Conservation (phyloP, 2,797 vertebrate genomes). For the Euphonia xanthogaster region DNA sequence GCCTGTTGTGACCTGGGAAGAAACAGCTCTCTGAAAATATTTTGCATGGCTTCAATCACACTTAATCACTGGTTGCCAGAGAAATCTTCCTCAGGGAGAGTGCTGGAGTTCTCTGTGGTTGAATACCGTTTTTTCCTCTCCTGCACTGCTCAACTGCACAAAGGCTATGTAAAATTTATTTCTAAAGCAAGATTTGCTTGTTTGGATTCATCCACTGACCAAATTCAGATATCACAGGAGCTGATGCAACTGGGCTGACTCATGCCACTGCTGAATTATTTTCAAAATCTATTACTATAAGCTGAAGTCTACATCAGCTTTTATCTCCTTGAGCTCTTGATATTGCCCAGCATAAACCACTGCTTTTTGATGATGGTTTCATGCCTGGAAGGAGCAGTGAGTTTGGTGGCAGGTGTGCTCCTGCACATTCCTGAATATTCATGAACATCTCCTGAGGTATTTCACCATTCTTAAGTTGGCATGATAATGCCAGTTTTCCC, state of each 20-base stretch:
- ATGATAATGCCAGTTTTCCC: neutral
- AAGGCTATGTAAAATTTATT: neutral
- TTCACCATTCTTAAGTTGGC: neutral
- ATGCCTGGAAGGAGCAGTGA: neutral
- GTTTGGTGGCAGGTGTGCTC: neutral
- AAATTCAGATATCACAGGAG: neutral
- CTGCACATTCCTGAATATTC: neutral
- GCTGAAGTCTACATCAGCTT: neutral
- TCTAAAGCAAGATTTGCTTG: neutral
- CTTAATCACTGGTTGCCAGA: neutral
- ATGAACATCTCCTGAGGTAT: neutral
- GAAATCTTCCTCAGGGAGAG: neutral
- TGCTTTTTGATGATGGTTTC: neutral
- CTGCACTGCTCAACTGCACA: neutral
- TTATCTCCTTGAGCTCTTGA: neutral
- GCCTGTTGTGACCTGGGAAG: neutral
- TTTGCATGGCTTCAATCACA: neutral
- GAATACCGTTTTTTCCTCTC: neutral
- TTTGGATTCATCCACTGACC: neutral
- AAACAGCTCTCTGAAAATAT: neutral
- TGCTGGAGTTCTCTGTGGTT: neutral
- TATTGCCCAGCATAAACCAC: neutral
- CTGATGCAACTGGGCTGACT: neutral
- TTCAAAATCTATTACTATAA: neutral
- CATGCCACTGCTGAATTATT: neutral